phyloP scores from a whole-genome alignment of 2,888 invertebrate species.

The Iselma pallidipennis region DNA sequence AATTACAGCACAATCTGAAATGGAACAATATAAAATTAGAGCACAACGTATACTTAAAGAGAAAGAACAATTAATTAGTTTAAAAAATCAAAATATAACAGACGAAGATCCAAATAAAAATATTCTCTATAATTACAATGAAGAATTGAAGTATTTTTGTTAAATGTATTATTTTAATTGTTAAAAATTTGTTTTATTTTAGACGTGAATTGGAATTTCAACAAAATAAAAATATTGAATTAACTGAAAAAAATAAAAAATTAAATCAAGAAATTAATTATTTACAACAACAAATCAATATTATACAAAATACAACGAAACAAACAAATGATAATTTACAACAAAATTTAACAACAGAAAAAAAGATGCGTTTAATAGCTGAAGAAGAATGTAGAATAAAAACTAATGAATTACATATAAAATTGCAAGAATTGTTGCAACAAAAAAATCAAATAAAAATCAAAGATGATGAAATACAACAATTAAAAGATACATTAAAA shows the following conservation, averaged over 20 bases:
- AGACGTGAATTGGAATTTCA: slow-evolving; percentile 55
- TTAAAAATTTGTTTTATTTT: slow-evolving; percentile 24
- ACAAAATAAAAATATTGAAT: slow-evolving; percentile 53
- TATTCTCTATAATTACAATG: slow-evolving; percentile 43
- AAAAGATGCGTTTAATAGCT: slow-evolving; percentile 52
- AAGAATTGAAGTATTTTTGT: slow-evolving; percentile 46
- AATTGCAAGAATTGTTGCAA: slow-evolving; percentile 57
- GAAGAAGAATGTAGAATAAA: slow-evolving; percentile 55
- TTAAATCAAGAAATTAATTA: slow-evolving; percentile 56
- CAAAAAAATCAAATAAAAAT: slow-evolving; percentile 51
- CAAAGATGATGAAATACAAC: slow-evolving; percentile 51
- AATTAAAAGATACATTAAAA: slow-evolving; percentile 53
- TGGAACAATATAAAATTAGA: slow-evolving; percentile 77
- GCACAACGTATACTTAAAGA: slow-evolving; percentile 76
- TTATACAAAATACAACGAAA: slow-evolving; percentile 53
- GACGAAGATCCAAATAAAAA: slow-evolving; percentile 32
- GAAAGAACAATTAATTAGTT: slow-evolving; percentile 71
- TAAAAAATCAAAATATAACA: slow-evolving; percentile 37
- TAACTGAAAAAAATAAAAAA: slow-evolving; percentile 58
- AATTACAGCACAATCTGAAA: slow-evolving; percentile 57
- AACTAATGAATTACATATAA: slow-evolving; percentile 51
- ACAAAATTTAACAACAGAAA: slow-evolving; percentile 53
- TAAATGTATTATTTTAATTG: not conserved
- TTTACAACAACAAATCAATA: slow-evolving; percentile 51
- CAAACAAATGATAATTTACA: slow-evolving; percentile 50